Evolutionary conservation across 2,797 vertebrate species (phyloP).

Genomic region (Varecia variegata): DNA sequence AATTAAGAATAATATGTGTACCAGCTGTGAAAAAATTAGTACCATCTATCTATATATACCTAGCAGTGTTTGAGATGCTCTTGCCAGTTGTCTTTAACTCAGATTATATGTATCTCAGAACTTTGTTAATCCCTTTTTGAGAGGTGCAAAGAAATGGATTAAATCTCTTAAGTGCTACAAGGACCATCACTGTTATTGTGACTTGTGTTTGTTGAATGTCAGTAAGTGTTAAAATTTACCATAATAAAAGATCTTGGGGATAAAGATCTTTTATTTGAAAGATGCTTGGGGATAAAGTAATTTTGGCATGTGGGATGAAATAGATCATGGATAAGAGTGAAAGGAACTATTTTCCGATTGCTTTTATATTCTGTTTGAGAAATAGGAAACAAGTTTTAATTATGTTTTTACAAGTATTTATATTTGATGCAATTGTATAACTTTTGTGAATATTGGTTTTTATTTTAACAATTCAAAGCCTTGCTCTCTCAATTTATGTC

Average conservation of each 20-base stretch:
- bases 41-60: not conserved
- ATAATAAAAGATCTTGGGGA: not conserved
- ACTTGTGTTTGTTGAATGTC: not conserved
- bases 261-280: not conserved
- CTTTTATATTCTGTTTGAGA: conserved; percentile 22
- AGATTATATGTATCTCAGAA: not conserved
- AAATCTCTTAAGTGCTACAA: not conserved
- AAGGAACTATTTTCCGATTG: conserved; percentile 8
- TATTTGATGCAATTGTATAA: conserved; percentile 33
- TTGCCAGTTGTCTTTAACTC: not conserved
- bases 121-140: not conserved
- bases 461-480: conserved; percentile 27
- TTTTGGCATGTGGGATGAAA: not conserved
- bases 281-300: not conserved
- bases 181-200: not conserved
- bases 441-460: conserved; percentile 6
- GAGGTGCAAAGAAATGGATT: not conserved
- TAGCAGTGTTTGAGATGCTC: not conserved
- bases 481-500: conserved; percentile 41
- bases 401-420: not conserved
- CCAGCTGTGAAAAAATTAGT: not conserved
- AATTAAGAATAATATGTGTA: not conserved
- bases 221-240: not conserved
- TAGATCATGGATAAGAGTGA: not conserved
- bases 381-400: conserved; percentile 21